Conservation (phyloP, 2,888 invertebrate genomes). For the Altica lythri region DNA sequence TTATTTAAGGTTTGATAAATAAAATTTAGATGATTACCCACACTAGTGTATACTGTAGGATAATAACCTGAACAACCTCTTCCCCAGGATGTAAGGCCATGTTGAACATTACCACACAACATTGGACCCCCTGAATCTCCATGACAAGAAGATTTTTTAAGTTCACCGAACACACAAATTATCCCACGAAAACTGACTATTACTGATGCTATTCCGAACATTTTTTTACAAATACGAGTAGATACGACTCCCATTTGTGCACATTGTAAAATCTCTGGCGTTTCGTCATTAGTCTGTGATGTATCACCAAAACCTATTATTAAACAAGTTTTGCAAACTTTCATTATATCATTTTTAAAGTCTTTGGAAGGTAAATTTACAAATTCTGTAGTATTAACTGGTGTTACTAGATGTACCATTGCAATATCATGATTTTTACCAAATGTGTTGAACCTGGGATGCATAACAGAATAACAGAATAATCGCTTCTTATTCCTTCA, state of each 20-base stretch:
- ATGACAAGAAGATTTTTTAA: not conserved
- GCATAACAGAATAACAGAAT: not conserved
- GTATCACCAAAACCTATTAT: not conserved
- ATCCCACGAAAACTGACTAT: no score
- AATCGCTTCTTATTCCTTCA: no score
- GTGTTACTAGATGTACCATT: not conserved
- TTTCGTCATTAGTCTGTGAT: no score
- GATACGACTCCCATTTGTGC: not conserved
- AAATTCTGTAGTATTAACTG: not conserved
- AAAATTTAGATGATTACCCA: no score
- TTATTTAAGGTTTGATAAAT: no score
- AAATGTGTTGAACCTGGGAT: not conserved
- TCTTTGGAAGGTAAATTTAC: not conserved
- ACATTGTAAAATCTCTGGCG: not conserved
- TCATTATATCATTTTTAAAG: not conserved
- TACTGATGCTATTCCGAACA: no score
- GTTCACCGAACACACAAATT: not conserved
- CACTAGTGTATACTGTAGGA: no score
- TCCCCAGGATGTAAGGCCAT: not conserved
- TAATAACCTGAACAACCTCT: no score
- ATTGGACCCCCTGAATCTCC: constrained; percentile 1
- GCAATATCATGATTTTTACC: not conserved
- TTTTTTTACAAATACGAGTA: not conserved
- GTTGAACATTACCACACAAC: not conserved
- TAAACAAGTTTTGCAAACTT: not conserved